Evolutionary conservation across 2,888 invertebrate species (phyloP).

Genomic region (Seira ritae): DNA sequence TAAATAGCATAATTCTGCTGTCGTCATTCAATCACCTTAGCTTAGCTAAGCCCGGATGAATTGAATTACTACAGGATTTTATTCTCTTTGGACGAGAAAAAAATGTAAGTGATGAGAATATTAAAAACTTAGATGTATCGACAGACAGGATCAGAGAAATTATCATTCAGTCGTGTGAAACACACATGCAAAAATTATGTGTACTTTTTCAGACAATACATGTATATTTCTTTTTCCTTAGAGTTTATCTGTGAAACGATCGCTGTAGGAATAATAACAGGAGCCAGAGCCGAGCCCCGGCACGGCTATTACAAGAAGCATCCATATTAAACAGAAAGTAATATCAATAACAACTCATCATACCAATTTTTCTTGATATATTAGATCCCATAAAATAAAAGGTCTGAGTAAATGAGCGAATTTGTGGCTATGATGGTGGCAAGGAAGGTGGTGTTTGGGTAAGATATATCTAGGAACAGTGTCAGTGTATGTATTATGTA

Average conservation of each 20-base stretch:
- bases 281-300: slow-evolving; percentile 36
- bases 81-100: slow-evolving; percentile 29
- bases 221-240: slow-evolving; percentile 18
- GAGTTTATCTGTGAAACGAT: slow-evolving; percentile 45
- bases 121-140: slow-evolving; percentile 44
- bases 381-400: slow-evolving; percentile 59
- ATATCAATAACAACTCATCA: slow-evolving; percentile 65
- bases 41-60: slow-evolving; percentile 4
- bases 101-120: slow-evolving; percentile 51
- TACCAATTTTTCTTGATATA: slow-evolving; percentile 63
- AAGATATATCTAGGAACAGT: no score
- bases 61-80: slow-evolving; percentile 27
- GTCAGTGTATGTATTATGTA: no score
- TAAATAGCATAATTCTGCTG: not conserved
- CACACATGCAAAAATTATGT: slow-evolving; percentile 54
- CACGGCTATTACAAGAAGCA: slow-evolving; percentile 36
- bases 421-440: slow-evolving; percentile 31
- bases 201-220: slow-evolving; percentile 26
- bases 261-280: slow-evolving; percentile 52
- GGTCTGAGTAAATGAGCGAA: slow-evolving; percentile 41
- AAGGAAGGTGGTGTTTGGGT: not conserved
- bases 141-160: slow-evolving; percentile 60
- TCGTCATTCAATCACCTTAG: slow-evolving; percentile 33
- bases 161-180: slow-evolving; percentile 57
- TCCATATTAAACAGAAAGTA: slow-evolving; percentile 41